Percentiles rank a stretch among this genome's conserved stretches.
Conservation (phyloP, 2,888 invertebrate genomes). For the Polyommatus iphigenia region DNA sequence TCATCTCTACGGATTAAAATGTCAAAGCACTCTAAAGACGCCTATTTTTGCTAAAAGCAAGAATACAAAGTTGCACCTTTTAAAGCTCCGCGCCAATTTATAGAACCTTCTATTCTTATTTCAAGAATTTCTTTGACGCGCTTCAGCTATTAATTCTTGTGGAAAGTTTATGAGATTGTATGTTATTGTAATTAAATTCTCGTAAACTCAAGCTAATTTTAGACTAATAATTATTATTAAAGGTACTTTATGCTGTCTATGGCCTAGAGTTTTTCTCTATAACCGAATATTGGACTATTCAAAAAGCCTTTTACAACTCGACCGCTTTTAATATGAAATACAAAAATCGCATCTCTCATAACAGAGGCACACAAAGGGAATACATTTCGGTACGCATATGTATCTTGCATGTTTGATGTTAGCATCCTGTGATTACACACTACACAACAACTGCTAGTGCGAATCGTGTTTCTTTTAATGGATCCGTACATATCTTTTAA, state of each 20-base stretch:
- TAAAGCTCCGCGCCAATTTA: background rate
- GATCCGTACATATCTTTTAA: background rate
- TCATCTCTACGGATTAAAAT: background rate
- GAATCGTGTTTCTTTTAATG: background rate
- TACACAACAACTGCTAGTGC: slow-evolving; percentile 18
- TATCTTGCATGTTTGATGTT: slow-evolving; percentile 32
- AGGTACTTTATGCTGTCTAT: background rate
- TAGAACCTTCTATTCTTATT: background rate
- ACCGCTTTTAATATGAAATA: background rate
- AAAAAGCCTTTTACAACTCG: background rate
- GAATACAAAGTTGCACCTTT: slow-evolving; percentile 3
- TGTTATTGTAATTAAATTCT: background rate
- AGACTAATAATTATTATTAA: no score
- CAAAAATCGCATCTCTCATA: slow-evolving; percentile 15
- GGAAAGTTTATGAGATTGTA: background rate
- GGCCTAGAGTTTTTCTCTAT: background rate
- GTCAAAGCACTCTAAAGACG: background rate
- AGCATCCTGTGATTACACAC: slow-evolving; percentile 36
- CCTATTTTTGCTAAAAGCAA: slow-evolving; percentile 4
- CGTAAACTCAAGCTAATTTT: no score
- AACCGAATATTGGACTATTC: background rate
- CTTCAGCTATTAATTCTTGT: background rate
- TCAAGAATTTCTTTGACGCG: background rate
- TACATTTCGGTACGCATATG: slow-evolving; percentile 33
- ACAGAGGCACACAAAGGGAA: slow-evolving; percentile 26